Percentiles rank a stretch among this genome's conserved stretches.
Conservation (phyloP, 2,113 vertebrate species). For the Corythoichthys haematopterus region DNA sequence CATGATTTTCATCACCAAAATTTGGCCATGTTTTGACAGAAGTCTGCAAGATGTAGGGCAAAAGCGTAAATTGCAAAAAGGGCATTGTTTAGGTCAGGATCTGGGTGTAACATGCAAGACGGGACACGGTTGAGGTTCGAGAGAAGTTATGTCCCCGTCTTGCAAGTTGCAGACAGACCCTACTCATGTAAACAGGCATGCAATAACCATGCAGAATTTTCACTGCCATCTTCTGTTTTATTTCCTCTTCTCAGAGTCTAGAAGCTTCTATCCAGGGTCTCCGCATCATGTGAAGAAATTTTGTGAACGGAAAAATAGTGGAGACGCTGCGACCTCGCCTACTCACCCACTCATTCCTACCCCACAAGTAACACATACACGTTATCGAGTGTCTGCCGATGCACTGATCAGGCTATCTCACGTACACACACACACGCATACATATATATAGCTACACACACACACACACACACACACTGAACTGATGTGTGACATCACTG, state of each 20-base stretch:
- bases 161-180: too few species aligned
- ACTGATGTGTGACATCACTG: slow-evolving; percentile 70
- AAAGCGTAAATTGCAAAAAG: too few species aligned
- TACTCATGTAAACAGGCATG: neutral
- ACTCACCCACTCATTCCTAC: neutral
- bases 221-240: neutral
- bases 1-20: too few species aligned
- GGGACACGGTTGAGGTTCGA: too few species aligned
- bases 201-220: rapidly evolving
- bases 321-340: slow-evolving; percentile 43
- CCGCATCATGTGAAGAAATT: slow-evolving; percentile 88
- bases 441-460: slow-evolving; percentile 49
- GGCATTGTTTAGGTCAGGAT: too few species aligned
- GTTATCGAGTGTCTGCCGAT: slow-evolving; percentile 60
- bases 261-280: slow-evolving; percentile 97
- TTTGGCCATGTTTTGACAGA: too few species aligned
- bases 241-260: slow-evolving; percentile 78
- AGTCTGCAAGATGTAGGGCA: too few species aligned
- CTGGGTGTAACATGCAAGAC: too few species aligned
- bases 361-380: slow-evolving; percentile 43
- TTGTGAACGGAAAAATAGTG: slow-evolving; percentile 52
- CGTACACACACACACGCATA: slow-evolving; percentile 71
- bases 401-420: slow-evolving; percentile 64
- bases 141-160: too few species aligned
- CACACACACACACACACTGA: slow-evolving; percentile 71